A percentile compares a stretch with the other conserved stretches of the same genome.
These are phyloP conservation scores for Melipona bicolor DNA, from an alignment of 2,888 invertebrate genomes.

Conservation along the genomic window DNA sequence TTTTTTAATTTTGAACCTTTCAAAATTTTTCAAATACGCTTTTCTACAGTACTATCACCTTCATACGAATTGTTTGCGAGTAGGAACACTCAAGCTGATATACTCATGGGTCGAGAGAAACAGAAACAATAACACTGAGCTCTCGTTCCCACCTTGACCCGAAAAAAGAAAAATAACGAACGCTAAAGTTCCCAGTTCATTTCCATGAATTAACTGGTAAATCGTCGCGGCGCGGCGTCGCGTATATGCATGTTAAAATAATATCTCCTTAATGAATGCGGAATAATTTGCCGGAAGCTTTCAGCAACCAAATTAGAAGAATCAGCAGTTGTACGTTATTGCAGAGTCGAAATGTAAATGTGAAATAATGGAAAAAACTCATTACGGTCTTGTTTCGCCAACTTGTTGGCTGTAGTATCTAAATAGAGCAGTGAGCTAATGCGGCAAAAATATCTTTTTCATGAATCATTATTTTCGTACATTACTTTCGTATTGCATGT, in stretches of 20 bases:
- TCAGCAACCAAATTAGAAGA: constrained; percentile 7
- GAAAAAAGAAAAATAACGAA: constrained; percentile 22
- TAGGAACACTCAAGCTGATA: not conserved
- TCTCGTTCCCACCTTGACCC: constrained; percentile 1
- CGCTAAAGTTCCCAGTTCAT: constrained; percentile 24
- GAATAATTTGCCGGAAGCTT: constrained; percentile 23
- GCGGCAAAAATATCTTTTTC: not conserved
- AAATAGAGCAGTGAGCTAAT: not conserved
- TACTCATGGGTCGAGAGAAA: constrained; percentile 4
- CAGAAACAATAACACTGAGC: constrained; percentile 16
- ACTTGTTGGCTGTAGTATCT: not conserved
- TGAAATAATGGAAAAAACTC: not conserved
- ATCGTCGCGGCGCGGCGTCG: not conserved
- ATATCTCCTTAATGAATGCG: constrained; percentile 10
- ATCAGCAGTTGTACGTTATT: not conserved
- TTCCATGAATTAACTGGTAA: constrained; percentile 24
- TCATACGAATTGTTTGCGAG: constrained; percentile 11
- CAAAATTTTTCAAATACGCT: too few relatives aligned
- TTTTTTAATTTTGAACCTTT: not conserved
- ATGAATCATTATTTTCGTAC: too few relatives aligned
- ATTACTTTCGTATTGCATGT: not conserved
- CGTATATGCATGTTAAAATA: constrained; percentile 7
- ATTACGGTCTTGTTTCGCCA: not conserved
- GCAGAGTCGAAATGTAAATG: not conserved
- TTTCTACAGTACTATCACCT: not conserved